A percentile compares a stretch with the other conserved stretches of the same genome.
These are phyloP conservation scores for Aphidoletes aphidimyza DNA, from an alignment of 2,888 invertebrate species.

Conservation along the genomic window DNA sequence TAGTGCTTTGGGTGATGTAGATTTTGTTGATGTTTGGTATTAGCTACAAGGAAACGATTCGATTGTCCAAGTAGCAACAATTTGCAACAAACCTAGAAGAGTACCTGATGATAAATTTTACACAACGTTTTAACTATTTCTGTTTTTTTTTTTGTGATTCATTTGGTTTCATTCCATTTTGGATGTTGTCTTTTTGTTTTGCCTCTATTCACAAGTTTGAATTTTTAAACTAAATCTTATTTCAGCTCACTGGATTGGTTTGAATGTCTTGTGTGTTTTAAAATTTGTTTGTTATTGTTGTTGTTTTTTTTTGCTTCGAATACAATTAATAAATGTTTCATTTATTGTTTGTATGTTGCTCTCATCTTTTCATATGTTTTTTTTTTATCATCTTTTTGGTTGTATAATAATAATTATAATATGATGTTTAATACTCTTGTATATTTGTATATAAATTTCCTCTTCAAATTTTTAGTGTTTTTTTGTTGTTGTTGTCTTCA, in stretches of 20 bases:
- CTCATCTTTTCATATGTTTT: neutral
- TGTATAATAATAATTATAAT: conserved; percentile 43
- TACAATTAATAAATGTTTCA: conserved; percentile 18
- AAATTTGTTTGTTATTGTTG: neutral
- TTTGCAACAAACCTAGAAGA: conserved; percentile 36
- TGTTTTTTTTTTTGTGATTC: conserved; percentile 16
- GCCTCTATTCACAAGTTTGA: conserved; percentile 31
- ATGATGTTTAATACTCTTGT: conserved; percentile 16
- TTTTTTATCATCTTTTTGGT: too few species aligned
- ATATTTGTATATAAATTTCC: conserved; percentile 43
- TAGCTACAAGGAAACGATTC: conserved; percentile 34
- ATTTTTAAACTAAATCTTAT: conserved; percentile 22
- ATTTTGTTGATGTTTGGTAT: neutral
- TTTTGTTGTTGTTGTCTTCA: neutral
- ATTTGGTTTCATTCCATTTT: neutral
- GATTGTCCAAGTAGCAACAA: conserved; percentile 50
- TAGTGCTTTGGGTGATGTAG: conserved; percentile 35
- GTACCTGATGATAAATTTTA: conserved; percentile 28
- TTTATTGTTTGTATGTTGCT: conserved; percentile 32
- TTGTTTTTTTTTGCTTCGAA: too few species aligned
- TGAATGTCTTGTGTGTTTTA: conserved; percentile 5
- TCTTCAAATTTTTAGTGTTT: conserved; percentile 16
- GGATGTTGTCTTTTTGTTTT: neutral
- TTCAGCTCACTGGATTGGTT: neutral
- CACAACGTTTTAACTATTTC: neutral